These are phyloP conservation scores for Nycticryphes semicollaris DNA, from an alignment of 2,113 vertebrate species.

Conservation along the genomic window DNA sequence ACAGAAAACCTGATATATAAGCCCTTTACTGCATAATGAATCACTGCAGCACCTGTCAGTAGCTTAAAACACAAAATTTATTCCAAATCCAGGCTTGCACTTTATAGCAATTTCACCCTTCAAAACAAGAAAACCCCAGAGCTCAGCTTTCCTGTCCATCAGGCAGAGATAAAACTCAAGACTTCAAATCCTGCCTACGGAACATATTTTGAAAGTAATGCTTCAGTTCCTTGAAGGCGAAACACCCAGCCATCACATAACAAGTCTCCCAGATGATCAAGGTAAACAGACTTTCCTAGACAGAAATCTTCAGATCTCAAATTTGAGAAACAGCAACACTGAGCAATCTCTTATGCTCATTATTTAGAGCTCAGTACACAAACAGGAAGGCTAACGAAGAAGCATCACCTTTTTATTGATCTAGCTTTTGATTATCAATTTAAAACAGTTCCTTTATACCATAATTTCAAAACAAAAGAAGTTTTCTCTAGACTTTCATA, in stretches of 20 bases:
- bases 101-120: neutral
- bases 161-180: neutral
- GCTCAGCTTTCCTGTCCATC: neutral
- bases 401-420: neutral
- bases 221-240: neutral
- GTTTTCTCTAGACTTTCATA: neutral
- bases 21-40: neutral
- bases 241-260: neutral
- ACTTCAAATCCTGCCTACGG: neutral
- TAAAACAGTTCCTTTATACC: neutral
- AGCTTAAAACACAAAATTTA: neutral
- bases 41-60: neutral
- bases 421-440: neutral
- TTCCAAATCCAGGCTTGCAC: neutral
- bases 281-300: neutral
- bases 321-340: neutral
- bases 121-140: neutral
- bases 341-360: neutral
- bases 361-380: neutral
- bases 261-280: neutral
- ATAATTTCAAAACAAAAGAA: neutral
- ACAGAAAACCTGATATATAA: neutral
- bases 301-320: neutral
- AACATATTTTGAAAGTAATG: neutral
- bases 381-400: neutral